Conservation (phyloP, 2,888 invertebrate species). For the Schrankia costaestrigalis region DNA sequence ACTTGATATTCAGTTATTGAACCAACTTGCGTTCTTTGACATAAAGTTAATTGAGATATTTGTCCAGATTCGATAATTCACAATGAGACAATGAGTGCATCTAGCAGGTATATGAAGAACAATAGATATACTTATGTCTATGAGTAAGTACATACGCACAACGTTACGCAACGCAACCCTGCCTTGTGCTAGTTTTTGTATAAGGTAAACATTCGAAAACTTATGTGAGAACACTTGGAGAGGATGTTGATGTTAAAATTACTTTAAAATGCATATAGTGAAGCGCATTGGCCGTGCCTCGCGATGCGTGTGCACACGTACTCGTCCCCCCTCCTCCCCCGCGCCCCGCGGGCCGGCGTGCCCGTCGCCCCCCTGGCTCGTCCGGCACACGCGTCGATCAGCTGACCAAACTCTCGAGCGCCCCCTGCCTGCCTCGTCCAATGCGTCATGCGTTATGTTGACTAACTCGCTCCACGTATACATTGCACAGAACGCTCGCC, state of each 20-base stretch:
- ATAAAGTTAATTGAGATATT: constrained; percentile 24
- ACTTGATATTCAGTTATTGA: too few relatives aligned
- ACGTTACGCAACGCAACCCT: constrained; percentile 66
- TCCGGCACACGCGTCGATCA: constrained; percentile 59
- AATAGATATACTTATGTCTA: constrained; percentile 47
- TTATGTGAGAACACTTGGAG: constrained; percentile 30
- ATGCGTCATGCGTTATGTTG: constrained; percentile 58
- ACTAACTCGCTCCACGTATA: constrained; percentile 48
- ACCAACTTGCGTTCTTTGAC: too few relatives aligned
- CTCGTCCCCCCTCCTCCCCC: constrained; percentile 18
- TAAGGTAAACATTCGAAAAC: constrained; percentile 47
- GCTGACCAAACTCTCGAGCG: constrained; percentile 61
- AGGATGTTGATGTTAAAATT: constrained; percentile 41
- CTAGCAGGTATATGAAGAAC: constrained; percentile 38
- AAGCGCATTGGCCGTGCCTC: constrained; percentile 45
- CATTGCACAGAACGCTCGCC: constrained; percentile 40
- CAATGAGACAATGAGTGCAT: constrained; percentile 54
- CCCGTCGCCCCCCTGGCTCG: constrained; percentile 9
- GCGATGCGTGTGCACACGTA: constrained; percentile 51
- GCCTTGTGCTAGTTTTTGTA: constrained; percentile 60
- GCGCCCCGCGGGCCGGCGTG: constrained; percentile 14
- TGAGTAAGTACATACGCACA: constrained; percentile 40
- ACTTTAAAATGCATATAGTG: constrained; percentile 48
- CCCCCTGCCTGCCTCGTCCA: constrained; percentile 41
- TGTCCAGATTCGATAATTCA: constrained; percentile 41